Conservation (phyloP, 2,797 vertebrate genomes). For the Pteronotus mesoamericanus region DNA sequence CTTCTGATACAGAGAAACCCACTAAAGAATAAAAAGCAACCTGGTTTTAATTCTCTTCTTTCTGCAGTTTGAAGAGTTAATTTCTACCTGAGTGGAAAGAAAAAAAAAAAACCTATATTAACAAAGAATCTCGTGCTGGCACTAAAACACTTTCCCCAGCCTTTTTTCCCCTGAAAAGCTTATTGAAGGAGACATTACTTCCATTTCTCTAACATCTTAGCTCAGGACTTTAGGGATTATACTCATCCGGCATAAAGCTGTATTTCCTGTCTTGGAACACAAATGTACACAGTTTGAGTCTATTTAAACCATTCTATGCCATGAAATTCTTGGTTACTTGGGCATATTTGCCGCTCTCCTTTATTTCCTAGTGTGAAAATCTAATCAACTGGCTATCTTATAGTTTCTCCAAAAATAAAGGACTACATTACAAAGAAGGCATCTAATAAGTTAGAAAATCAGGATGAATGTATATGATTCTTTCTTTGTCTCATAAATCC, state of each 20-base stretch:
- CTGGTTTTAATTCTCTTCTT: neutral
- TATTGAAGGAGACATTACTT: neutral
- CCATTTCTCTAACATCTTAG: neutral
- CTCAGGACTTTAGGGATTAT: neutral
- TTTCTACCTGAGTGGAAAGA: neutral
- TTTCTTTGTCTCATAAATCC: neutral
- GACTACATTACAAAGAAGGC: neutral
- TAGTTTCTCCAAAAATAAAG: neutral
- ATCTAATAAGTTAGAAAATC: neutral
- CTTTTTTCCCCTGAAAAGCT: neutral
- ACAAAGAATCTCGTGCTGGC: neutral
- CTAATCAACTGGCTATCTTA: neutral
- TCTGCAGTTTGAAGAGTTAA: neutral
- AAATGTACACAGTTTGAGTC: neutral
- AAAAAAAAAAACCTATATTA: neutral
- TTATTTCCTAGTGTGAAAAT: neutral
- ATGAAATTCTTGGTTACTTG: neutral
- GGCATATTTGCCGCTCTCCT: neutral
- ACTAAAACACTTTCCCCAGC: neutral
- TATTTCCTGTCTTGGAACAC: conserved; percentile 3
- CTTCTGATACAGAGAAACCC: neutral
- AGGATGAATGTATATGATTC: neutral
- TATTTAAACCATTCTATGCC: neutral
- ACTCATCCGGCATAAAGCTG: neutral
- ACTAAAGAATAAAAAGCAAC: neutral